phyloP scores from a whole-genome alignment of 2,797 vertebrate genomes.

The Anguilla megastoma region DNA sequence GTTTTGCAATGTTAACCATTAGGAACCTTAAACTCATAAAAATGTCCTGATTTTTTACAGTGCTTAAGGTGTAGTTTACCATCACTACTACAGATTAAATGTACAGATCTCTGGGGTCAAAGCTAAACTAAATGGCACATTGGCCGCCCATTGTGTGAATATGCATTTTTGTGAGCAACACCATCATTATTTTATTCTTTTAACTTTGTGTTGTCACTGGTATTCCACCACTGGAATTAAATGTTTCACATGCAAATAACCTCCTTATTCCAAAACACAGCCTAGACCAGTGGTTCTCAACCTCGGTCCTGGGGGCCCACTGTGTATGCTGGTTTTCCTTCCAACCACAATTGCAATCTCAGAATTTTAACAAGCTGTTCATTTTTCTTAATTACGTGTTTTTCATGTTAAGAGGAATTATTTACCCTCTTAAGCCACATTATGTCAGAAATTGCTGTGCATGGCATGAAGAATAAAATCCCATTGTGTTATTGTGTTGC shows the following conservation, averaged over 20 bases:
- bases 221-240: constrained; percentile 44
- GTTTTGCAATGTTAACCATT: constrained; percentile 29
- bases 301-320: no score
- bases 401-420: no score
- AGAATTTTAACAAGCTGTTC: no score
- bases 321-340: no score
- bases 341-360: no score
- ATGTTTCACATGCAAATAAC: constrained; percentile 22
- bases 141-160: not conserved
- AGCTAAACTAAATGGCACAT: not conserved
- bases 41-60: not conserved
- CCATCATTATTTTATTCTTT: constrained; percentile 30
- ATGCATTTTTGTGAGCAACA: constrained; percentile 20
- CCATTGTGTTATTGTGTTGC: no score
- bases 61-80: not conserved
- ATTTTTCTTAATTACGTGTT: no score
- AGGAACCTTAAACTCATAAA: not conserved
- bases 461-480: no score
- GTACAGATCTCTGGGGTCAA: not conserved
- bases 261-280: not conserved
- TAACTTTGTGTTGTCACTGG: not conserved
- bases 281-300: no score
- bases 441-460: no score
- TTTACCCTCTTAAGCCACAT: no score
- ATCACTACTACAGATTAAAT: not conserved